phyloP scores from a whole-genome alignment of 2,113 vertebrate species.

The Xerus inauris region DNA sequence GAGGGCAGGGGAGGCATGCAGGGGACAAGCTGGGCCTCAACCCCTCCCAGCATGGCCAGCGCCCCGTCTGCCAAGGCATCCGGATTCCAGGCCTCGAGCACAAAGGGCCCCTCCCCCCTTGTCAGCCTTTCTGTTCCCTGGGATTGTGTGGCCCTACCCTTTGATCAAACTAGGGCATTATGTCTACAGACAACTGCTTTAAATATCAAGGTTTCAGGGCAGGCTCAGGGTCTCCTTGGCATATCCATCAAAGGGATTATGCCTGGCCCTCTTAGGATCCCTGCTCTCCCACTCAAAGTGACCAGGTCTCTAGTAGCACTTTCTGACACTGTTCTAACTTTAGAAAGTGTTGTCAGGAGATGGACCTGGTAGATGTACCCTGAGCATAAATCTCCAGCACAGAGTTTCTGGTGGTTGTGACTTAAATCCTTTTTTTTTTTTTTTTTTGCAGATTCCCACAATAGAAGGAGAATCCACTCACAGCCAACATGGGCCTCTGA shows the following conservation, averaged over 20 bases:
- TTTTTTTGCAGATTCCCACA: background rate
- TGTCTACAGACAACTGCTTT: constrained; percentile 70
- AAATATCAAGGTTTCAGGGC: constrained; percentile 59
- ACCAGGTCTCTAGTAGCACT: background rate
- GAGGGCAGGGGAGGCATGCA: constrained; percentile 17
- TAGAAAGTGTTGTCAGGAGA: background rate
- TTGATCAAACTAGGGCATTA: constrained; percentile 73
- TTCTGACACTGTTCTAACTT: background rate
- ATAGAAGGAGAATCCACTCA: background rate
- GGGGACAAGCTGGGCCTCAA: constrained; percentile 75
- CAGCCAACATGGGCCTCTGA: background rate
- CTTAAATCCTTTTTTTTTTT: background rate
- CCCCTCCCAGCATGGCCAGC: constrained; percentile 57
- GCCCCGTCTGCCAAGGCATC: constrained; percentile 75
- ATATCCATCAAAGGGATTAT: background rate
- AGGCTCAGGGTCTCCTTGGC: background rate
- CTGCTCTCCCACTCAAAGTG: background rate
- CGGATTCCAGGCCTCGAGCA: constrained; percentile 81
- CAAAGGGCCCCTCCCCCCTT: constrained; percentile 69
- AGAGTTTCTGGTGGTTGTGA: background rate
- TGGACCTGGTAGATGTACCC: background rate
- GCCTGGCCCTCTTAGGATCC: background rate
- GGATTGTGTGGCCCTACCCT: constrained; percentile 68
- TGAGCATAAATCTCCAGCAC: background rate
- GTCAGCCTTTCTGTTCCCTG: constrained; percentile 68